Evolutionary conservation across 2,113 vertebrate genomes (phyloP).

Genomic region (Anarhynchus alexandrinus): DNA sequence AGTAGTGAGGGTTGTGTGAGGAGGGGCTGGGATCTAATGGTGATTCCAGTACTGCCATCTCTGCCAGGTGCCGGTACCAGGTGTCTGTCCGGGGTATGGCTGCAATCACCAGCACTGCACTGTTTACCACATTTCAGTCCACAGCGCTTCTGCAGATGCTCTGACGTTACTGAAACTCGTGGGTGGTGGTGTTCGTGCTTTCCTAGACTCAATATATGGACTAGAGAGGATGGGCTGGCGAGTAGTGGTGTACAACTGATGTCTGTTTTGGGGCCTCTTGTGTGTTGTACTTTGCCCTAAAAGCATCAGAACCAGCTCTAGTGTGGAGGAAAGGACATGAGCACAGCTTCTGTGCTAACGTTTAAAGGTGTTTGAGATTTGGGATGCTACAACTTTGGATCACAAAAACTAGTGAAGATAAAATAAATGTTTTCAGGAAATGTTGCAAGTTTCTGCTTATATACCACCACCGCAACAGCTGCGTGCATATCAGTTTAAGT

Average conservation of each 20-base stretch:
- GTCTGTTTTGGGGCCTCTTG: background rate
- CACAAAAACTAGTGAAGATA: background rate
- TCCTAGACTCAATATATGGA: fast-evolving
- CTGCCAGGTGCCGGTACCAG: background rate
- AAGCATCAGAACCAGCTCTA: background rate
- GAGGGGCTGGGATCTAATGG: background rate
- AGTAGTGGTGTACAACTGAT: fast-evolving
- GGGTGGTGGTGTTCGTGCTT: background rate
- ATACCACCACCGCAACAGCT: background rate
- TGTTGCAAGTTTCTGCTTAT: background rate
- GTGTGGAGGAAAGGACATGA: background rate
- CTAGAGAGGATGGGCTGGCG: background rate
- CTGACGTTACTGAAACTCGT: background rate
- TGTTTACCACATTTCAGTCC: fast-evolving
- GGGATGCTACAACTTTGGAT: background rate
- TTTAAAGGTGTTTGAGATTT: background rate
- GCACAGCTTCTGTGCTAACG: fast-evolving
- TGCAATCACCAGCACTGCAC: fast-evolving
- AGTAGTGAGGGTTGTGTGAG: background rate
- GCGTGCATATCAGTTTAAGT: background rate
- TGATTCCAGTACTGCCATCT: too few species aligned
- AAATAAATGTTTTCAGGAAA: background rate
- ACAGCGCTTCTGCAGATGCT: background rate
- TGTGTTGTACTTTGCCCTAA: background rate
- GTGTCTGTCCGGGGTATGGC: fast-evolving